Evolutionary conservation across 2,797 vertebrate species (phyloP), one percentile per base, ranked within the genome.

Genomic region (Luscinia luscinia): DNA sequence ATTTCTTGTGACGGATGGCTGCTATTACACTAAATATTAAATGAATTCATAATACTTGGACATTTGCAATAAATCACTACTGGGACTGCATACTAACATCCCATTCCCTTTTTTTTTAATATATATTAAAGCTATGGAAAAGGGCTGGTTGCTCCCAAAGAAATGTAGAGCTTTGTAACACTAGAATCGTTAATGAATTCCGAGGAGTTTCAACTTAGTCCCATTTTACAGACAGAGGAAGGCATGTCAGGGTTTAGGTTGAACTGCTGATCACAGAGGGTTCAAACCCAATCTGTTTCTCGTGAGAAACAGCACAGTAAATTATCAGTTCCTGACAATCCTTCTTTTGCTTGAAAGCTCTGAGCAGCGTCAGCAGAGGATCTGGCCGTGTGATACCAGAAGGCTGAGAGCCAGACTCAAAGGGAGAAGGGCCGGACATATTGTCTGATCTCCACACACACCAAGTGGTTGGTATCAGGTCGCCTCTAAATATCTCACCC

Each of bases 1-100:
- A 96, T 91, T 94, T 91, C 63, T 64, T 66, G 55, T 91, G 89
- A 93, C 59, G 81, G 82, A 91, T 81, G 62, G 40, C 79, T 86
- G 64, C 94, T 94, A 90, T 95, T 89, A 76, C 55, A 73, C 89
- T 78, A 51, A 91, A 89, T 96, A 91, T 95, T 94, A 94, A 88
- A 93, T 93, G 63, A 77, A 88, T 96, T 90, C 83, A 93, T 95
- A 90, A 96, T 93, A 81, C 93, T 87, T 81, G 66, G 89, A 89
- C 82, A 62, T 88, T 81, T 76, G 68, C 75, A 88, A 90, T 95
- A 88, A 94, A 95, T 95, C 87, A 74, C 72, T 91, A 20, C 78
- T 78, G 83, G 46, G 69, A 85, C 80, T 87, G 87, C 67, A 67
- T 94, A 18, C 74, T 82, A 82, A 76, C 79, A 61, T 75, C 57